phyloP scores from a whole-genome alignment of 2,888 invertebrate species.

The Dermolepida albohirtum region DNA sequence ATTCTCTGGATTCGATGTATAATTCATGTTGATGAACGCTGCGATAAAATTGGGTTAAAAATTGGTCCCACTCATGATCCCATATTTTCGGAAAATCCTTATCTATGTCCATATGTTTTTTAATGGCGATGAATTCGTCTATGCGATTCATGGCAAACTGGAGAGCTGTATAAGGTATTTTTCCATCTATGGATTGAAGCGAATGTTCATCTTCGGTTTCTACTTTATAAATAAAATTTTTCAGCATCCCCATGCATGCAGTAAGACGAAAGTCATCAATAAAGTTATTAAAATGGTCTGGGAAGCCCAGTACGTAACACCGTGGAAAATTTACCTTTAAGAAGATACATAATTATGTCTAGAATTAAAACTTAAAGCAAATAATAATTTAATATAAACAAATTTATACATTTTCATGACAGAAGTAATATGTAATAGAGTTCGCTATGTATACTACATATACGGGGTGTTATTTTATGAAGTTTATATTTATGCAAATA shows the following conservation, averaged over 20 bases:
- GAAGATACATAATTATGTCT: slow-evolving; percentile 1
- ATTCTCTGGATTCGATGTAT: slow-evolving; percentile 53
- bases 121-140: slow-evolving; percentile 79
- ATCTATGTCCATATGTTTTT: slow-evolving; percentile 82
- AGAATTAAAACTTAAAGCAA: too few species aligned
- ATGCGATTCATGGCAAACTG: slow-evolving; percentile 87
- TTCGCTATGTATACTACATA: too few species aligned
- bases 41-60: slow-evolving; percentile 76
- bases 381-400: too few species aligned
- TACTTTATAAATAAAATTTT: slow-evolving; percentile 75
- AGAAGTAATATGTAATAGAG: too few species aligned
- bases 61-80: slow-evolving; percentile 92
- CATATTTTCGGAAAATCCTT: slow-evolving; percentile 73
- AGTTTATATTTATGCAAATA: too few species aligned
- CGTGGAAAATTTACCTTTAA: slow-evolving; percentile 80
- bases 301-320: slow-evolving; percentile 81
- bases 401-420: too few species aligned
- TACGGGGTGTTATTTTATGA: too few species aligned
- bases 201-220: slow-evolving; percentile 68
- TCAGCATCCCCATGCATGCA: slow-evolving; percentile 85
- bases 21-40: slow-evolving; percentile 73
- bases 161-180: slow-evolving; percentile 79
- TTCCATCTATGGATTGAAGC: slow-evolving; percentile 71
- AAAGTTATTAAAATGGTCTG: slow-evolving; percentile 85
- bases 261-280: slow-evolving; percentile 91